Evolutionary conservation across 2,113 vertebrate species (phyloP).

Genomic region (Percopsis transmontana): DNA sequence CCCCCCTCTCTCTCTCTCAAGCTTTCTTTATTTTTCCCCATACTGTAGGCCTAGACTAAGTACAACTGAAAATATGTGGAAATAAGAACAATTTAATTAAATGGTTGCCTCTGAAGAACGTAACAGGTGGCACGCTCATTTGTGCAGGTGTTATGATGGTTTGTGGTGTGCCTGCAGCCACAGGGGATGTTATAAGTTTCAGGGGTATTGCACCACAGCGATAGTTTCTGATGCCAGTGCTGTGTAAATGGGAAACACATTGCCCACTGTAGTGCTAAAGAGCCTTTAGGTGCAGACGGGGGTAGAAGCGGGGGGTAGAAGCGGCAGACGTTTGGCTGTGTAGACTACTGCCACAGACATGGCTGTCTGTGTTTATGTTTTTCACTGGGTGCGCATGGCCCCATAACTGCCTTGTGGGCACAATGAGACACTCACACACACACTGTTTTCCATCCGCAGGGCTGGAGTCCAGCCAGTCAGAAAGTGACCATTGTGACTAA

Average conservation of each 20-base stretch:
- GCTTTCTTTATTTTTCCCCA: too few species aligned
- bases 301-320: too few species aligned
- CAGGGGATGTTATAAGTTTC: conserved; percentile 36
- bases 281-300: background rate
- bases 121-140: conserved; percentile 58
- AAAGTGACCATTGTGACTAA: conserved; percentile 56
- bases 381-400: conserved; percentile 22
- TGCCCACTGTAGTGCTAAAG: conserved; percentile 15
- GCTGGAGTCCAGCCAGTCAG: conserved; percentile 31
- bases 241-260: conserved; percentile 40
- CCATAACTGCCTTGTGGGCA: conserved; percentile 32
- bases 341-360: conserved; percentile 15
- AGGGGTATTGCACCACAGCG: conserved; percentile 65
- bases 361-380: conserved; percentile 39
- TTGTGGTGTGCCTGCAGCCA: conserved; percentile 58
- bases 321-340: conserved; percentile 3
- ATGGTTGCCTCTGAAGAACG: conserved; percentile 55
- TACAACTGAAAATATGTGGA: background rate
- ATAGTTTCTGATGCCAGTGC: conserved; percentile 34
- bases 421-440: conserved; percentile 23
- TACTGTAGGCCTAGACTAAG: too few species aligned
- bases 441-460: conserved; percentile 33
- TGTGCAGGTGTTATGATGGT: conserved; percentile 67
- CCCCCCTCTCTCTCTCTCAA: too few species aligned
- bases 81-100: conserved; percentile 46